phyloP scores from a whole-genome alignment of 2,888 invertebrate species.

The Eurois occulta region DNA sequence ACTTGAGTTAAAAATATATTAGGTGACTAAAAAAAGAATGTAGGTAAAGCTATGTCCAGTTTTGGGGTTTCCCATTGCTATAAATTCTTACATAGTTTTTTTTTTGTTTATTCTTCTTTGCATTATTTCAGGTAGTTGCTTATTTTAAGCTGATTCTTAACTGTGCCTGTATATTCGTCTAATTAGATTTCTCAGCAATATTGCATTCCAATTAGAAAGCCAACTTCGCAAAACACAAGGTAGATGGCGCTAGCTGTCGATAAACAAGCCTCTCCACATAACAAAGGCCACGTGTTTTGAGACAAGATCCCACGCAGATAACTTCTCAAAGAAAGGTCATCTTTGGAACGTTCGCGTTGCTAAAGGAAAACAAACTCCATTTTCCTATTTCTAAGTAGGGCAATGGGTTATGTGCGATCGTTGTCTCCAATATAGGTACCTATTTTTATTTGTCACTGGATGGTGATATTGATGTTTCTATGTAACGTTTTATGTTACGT shows the following conservation, averaged over 20 bases:
- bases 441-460: conserved; percentile 20
- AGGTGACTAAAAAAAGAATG: neutral
- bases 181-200: neutral
- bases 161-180: neutral
- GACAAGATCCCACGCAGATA: conserved; percentile 26
- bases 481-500: neutral
- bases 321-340: conserved; percentile 22
- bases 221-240: neutral
- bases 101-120: neutral
- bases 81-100: neutral
- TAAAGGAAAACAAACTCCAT: conserved; percentile 26
- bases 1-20: conserved; percentile 11
- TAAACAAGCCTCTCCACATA: neutral
- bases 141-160: neutral
- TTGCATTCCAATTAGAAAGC: neutral
- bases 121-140: no score
- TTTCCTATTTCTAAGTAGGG: conserved; percentile 20
- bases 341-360: neutral
- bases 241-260: conserved; percentile 47
- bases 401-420: conserved; percentile 17
- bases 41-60: no score
- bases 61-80: neutral
- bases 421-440: conserved; percentile 9
- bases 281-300: conserved; percentile 25
- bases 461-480: conserved; percentile 13